These are phyloP conservation scores for Hippocampus kuda DNA, from an alignment of 2,797 vertebrate species.

Conservation along the genomic window DNA sequence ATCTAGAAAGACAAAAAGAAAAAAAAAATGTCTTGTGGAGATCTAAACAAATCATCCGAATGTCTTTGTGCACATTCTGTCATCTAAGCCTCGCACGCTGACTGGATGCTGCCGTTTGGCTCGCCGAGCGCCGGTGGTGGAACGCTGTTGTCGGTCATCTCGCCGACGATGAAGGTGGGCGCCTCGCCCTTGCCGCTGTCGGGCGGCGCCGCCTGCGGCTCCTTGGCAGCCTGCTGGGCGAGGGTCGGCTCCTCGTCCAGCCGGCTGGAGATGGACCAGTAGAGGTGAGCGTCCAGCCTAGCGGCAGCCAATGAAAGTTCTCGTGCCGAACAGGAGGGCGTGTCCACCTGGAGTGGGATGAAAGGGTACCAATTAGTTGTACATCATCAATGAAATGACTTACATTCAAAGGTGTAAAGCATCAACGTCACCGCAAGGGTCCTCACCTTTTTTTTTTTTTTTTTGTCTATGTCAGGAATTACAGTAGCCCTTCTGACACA, in stretches of 20 bases:
- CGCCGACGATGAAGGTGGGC: conserved; percentile 59
- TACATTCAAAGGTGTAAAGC: no score
- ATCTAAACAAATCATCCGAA: conserved; percentile 8
- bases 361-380: no score
- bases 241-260: conserved; percentile 77
- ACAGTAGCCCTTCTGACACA: no score
- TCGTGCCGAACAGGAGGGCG: conserved; percentile 80
- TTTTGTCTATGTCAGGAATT: background rate
- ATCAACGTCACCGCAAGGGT: no score
- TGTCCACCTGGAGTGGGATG: conserved; percentile 67
- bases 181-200: conserved; percentile 51
- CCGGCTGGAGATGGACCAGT: conserved; percentile 88
- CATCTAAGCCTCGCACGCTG: conserved; percentile 67
- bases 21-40: background rate
- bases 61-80: conserved; percentile 50
- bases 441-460: background rate
- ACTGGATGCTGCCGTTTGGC: conserved; percentile 70
- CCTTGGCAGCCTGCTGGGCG: conserved; percentile 46
- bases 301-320: conserved; percentile 77
- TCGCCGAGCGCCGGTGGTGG: conserved; percentile 61
- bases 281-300: conserved; percentile 80
- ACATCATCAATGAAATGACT: no score
- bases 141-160: conserved; percentile 64
- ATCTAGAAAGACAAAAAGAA: background rate
- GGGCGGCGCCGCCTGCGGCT: conserved; percentile 7